These are phyloP conservation scores for Limnephilus marmoratus DNA, from an alignment of 2,888 invertebrate species.

Conservation along the genomic window DNA sequence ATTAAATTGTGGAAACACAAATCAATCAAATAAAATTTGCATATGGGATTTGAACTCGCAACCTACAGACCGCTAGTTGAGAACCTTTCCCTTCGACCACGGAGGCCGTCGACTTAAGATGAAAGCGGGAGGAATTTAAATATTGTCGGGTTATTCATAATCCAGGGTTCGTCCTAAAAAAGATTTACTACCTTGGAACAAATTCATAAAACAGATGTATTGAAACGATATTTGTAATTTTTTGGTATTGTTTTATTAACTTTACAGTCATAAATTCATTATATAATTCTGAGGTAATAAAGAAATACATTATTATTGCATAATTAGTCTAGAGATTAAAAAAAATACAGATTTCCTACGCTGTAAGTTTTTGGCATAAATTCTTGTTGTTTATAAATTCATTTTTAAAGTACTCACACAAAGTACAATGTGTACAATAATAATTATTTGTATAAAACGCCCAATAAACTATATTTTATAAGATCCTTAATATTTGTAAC, in stretches of 20 bases:
- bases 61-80: no score
- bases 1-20: no score
- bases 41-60: no score
- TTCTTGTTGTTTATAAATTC: constrained; percentile 39
- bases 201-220: background rate
- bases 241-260: constrained; percentile 22
- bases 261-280: constrained; percentile 24
- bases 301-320: constrained; percentile 19
- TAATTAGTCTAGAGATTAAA: constrained; percentile 27
- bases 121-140: no score
- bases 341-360: constrained; percentile 35
- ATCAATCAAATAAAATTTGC: no score
- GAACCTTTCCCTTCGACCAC: no score
- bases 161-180: no score
- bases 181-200: no score
- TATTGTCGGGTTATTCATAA: no score
- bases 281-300: constrained; percentile 45
- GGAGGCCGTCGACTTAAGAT: no score
- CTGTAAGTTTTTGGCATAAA: constrained; percentile 44
- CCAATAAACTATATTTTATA: constrained; percentile 23
- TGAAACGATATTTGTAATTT: background rate
- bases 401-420: constrained; percentile 13
- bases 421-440: constrained; percentile 32
- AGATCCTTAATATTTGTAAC: constrained; percentile 34
- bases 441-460: background rate